Conservation (phyloP, 2,113 vertebrate species). For the Neoarius graeffei region DNA sequence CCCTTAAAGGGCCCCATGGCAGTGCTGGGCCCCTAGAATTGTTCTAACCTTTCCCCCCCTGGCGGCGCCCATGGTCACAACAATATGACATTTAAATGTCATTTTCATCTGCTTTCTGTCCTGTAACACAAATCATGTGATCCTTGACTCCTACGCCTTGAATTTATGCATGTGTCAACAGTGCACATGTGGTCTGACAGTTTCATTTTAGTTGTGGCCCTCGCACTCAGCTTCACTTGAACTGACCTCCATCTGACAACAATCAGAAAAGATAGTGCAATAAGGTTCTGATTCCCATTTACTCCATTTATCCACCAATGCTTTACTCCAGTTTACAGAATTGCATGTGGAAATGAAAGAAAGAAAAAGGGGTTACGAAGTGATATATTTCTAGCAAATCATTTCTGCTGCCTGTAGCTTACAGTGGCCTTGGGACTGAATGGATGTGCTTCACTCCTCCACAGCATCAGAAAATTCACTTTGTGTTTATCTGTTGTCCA, state of each 20-base stretch:
- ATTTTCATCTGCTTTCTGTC: not conserved
- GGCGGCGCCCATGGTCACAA: too few species aligned
- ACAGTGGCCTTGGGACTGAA: constrained; percentile 42
- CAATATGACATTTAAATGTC: constrained; percentile 25
- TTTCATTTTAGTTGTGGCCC: constrained; percentile 13
- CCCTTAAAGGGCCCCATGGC: too few species aligned
- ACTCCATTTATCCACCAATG: not conserved
- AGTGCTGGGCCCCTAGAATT: too few species aligned
- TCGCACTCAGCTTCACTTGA: not conserved
- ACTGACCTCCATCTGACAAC: constrained; percentile 30
- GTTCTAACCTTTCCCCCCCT: too few species aligned
- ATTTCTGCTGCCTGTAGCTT: constrained; percentile 5
- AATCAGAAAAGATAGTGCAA: constrained; percentile 43
- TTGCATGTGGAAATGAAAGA: constrained; percentile 32
- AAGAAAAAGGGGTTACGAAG: constrained; percentile 40
- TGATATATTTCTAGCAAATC: constrained; percentile 18
- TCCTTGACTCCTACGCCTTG: not conserved
- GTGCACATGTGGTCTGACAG: constrained; percentile 8
- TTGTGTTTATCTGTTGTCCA: constrained; percentile 38
- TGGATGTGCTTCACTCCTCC: constrained; percentile 24
- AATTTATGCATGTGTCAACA: not conserved
- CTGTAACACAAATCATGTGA: not conserved
- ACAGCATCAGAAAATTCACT: constrained; percentile 19
- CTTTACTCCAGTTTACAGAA: constrained; percentile 24
- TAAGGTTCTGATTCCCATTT: constrained; percentile 15